Conservation (phyloP, 2,888 invertebrate species). For the Gibbula magus region DNA sequence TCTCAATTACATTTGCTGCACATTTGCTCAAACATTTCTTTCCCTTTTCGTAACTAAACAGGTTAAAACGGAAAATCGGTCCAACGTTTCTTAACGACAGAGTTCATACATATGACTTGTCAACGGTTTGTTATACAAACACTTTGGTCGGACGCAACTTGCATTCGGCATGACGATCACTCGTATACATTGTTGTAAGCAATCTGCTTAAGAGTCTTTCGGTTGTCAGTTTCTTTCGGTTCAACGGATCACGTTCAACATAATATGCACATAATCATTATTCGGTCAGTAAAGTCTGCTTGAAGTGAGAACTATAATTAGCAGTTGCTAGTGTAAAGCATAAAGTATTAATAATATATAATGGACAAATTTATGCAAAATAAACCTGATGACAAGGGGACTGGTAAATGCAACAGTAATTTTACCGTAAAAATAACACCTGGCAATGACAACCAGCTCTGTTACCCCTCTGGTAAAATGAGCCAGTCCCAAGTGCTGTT, state of each 20-base stretch:
- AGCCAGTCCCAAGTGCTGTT: neutral
- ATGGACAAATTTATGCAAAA: neutral
- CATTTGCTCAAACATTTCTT: constrained; percentile 40
- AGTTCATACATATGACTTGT: no score
- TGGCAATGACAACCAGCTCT: constrained; percentile 2
- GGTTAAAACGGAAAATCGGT: neutral
- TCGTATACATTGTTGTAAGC: neutral
- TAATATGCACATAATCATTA: neutral
- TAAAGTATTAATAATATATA: neutral
- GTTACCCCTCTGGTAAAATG: constrained; percentile 11
- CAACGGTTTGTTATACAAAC: no score
- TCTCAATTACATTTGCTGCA: constrained; percentile 39
- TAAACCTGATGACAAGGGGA: neutral
- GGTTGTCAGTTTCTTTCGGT: no score
- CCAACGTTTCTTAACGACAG: neutral
- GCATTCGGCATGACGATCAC: neutral
- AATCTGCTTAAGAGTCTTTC: neutral
- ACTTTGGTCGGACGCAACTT: neutral
- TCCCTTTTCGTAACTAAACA: constrained; percentile 45
- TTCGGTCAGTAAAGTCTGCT: neutral
- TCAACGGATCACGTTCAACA: neutral
- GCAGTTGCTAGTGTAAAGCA: neutral
- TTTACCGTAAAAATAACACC: neutral
- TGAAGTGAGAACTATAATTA: neutral
- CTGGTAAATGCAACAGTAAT: constrained; percentile 8